Evolutionary conservation across 2,797 vertebrate genomes (phyloP), one percentile per base, ranked within the genome.

Genomic region (Taenioides sp.): DNA sequence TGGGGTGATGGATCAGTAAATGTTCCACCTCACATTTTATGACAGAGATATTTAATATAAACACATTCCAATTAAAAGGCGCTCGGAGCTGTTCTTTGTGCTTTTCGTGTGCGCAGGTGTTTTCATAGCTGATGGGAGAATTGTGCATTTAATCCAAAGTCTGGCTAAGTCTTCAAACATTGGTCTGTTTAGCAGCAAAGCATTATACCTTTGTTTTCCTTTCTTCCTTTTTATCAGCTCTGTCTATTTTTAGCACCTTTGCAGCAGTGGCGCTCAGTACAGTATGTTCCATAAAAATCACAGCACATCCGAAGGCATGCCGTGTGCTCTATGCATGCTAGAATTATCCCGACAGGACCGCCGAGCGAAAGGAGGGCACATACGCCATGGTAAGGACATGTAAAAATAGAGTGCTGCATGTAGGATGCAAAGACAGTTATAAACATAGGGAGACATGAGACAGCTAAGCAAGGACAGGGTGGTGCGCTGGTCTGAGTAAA

Each of bases 201-300:
- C 76, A 70, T n/a, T 72, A 43, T 63, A 43, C 40, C 75, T 69
- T 67, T 72, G 70, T 74, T 79, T 72, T 78, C 55, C 70, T 74
- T 79, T 72, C 78, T 82, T 76, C 77, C 55, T 73, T 86, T 87
- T 90, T 84, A 92, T 88, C 85, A 85, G 84, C 78, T 69, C 68
- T 72, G 82, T 91, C 92, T 92, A 92, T 92, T 91, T 87, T 87
- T 91, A 92, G 84, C 72, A 22, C 12, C 70, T 84, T 85, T 86
- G 88, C 84, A 83, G 81, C 77, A 25, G 69, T 37, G 23, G 78
- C 70, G 81, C 81, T 81, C 31, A 77, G 90, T 86, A 92, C 89
- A 90, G 83, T 81, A 82, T 86, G 89, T 90, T 89, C 88, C 78
- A 82, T 75, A 76, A 82, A 88, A 84, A 81, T 78, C 70, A 74